Evolutionary conservation across 2,113 vertebrate species (phyloP), one percentile per base, ranked within the genome.

Genomic region (Myxocyprinus asiaticus): DNA sequence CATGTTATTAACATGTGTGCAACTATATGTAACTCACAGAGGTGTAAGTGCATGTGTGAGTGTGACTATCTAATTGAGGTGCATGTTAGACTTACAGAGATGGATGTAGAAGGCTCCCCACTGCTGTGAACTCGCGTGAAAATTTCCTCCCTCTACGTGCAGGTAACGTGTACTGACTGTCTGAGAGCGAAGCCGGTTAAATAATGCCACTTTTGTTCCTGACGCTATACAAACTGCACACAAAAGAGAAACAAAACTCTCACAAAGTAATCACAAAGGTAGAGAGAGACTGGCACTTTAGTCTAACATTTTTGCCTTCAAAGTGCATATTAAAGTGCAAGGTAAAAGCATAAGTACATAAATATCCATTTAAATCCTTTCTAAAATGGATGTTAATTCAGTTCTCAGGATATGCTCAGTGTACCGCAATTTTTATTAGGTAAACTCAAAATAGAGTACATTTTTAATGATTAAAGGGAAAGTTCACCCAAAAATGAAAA

Each of bases 71-170:
- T 33, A 33, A 33, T 33, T 33, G 22, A 33, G 22, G 22, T 33
- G 5, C 51, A 9, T 17, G 44, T 56, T 17, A 64, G 85, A 95
- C 98, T 96, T 89, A 99, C 98, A 87, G 86, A 99, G 95, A 87
- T 99, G 98, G 92, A 99, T 99, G 90, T 94, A 99, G 91, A 99
- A 99, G 4, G 97, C 98, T 88, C 97, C 98, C 98, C 98, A 99
- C 85, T 99, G 98, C 75, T 98, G 98, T 81, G 98, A 99, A 90
- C 98, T 99, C 91, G 98, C 98, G 84, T 99, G 98, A 77, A 99
- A 99, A 89, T 99, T 99, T 33, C 98, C 98, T 14, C 98, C 97
- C 94, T 99, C 98, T 88, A 99, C 98, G 51, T 99, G 98, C 68
- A 99, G 94, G 87, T 98, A 99, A 88, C 98, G 95, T 58, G 98